Evolutionary conservation across 2,113 vertebrate species (phyloP), one percentile per base, ranked within the genome.

Genomic region (Crypturellus undulatus): DNA sequence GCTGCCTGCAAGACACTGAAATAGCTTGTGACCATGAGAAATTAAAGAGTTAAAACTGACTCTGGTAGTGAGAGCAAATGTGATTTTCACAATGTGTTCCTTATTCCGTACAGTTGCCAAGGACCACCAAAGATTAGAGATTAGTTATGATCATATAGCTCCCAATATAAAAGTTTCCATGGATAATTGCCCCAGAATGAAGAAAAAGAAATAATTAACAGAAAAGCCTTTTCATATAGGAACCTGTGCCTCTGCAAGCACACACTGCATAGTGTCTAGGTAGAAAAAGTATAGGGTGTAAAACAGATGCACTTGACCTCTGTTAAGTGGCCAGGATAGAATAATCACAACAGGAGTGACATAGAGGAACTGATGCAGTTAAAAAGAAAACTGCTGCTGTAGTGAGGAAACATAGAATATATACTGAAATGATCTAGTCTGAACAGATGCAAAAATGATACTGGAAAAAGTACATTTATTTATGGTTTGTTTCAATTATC

Each of bases 291-390:
- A 92, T 42, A 86, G 86, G 92, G 82, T 70, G 72, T n/a, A 89
- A 87, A 90, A 69, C 47, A 62, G 22, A n/a, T 79, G 52, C 77
- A 84, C 58, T 94, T 96, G 88, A 92, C 83, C 92, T 94, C 90
- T 40, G 80, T 86, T 88, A 78, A 72, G 93, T 92, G 90, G 80
- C 87, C 67, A 10, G 77, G 84, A 83, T 75, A 88, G 86, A 95
- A 83, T 65, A 95, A 76, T 68, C 49, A 40, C 65, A 76, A 28
- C 69, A 84, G 43, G 38, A 54, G 24, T 34, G 59, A 76, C 28
- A 13, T 0, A 3, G 34, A 42, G 38, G 18, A 93, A 56, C 20
- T 54, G 38, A 49, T 92, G 43, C 49, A 30, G 16, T 58, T 79
- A 34, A 19, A 24, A 73, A 70, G 63, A 36, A 80, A 92, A 45